A percentile compares a stretch with the other conserved stretches of the same genome.
Evolutionary conservation across 2,888 invertebrate species (phyloP).

Genomic region (Agrotis puta): DNA sequence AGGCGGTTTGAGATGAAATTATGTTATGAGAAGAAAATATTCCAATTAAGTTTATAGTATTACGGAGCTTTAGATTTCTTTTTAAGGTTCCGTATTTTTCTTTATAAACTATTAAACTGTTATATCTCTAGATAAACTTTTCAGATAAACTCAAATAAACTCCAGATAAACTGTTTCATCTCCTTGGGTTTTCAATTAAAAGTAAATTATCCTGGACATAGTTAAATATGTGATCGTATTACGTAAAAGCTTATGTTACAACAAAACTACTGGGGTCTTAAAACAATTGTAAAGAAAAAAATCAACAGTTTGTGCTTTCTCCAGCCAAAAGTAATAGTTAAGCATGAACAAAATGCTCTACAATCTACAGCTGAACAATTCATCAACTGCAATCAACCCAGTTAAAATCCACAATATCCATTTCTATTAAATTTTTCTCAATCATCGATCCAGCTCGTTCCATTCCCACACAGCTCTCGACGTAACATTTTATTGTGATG

Average conservation of each 20-base stretch:
- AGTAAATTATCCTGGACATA: constrained; percentile 1
- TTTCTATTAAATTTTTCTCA: constrained; percentile 49
- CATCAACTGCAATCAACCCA: constrained; percentile 16
- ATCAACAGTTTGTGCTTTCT: background rate
- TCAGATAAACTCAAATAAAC: no score
- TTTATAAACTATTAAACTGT: no score
- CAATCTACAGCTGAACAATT: background rate
- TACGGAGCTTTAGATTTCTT: no score
- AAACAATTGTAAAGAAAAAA: no score
- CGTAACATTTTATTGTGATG: constrained; percentile 55
- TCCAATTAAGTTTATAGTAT: background rate
- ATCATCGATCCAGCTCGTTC: constrained; percentile 43
- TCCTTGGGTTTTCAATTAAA: constrained; percentile 32
- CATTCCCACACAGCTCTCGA: constrained; percentile 50
- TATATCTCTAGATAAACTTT: no score
- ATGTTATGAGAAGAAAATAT: background rate
- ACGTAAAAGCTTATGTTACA: background rate
- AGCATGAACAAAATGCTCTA: background rate
- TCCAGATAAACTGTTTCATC: background rate
- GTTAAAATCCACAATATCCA: constrained; percentile 24
- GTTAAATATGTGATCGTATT: background rate
- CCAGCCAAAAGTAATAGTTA: background rate
- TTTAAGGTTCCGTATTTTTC: no score
- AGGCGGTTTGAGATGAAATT: no score
- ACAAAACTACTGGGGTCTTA: background rate